Evolutionary conservation across 2,888 invertebrate species (phyloP).

Genomic region (Leptopilina syphax): DNA sequence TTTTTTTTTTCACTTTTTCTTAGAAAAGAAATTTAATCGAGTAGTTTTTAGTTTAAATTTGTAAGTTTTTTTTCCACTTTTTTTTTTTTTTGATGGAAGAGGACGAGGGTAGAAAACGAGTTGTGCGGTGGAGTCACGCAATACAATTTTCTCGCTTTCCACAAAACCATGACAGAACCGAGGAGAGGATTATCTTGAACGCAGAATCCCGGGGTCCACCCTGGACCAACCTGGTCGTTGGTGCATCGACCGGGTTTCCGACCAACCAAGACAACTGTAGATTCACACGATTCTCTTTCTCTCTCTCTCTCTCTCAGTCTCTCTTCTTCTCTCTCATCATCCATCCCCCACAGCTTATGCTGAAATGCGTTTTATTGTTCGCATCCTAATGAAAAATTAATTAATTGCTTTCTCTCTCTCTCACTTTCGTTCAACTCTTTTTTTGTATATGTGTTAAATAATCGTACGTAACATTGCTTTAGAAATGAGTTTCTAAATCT

Average conservation of each 20-base stretch:
- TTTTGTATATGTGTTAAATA: not conserved
- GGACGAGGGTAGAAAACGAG: conserved; percentile 40
- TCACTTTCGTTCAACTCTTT: not conserved
- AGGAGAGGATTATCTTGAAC: conserved; percentile 17
- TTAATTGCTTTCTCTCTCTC: conserved; percentile 17
- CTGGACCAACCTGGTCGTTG: conserved; percentile 13
- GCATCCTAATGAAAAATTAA: conserved; percentile 22
- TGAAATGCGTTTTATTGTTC: not conserved
- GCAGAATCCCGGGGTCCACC: conserved; percentile 17
- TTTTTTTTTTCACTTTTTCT: no score
- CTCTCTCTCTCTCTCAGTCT: not conserved
- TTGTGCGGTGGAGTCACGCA: conserved; percentile 47
- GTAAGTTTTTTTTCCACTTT: not conserved
- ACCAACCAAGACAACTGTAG: conserved; percentile 32
- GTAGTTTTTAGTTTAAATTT: conserved; percentile 8
- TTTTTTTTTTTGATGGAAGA: not conserved
- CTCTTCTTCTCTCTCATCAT: conserved; percentile 6
- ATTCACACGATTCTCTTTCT: conserved; percentile 28
- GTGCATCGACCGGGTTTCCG: conserved; percentile 20
- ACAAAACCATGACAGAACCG: conserved; percentile 41
- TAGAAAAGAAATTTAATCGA: not conserved
- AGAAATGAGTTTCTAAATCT: no score
- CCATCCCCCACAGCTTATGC: conserved; percentile 5
- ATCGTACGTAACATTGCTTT: not conserved
- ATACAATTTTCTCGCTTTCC: conserved; percentile 50